Base-by-base conservation (phyloP, 2,888 invertebrate genomes). In the Salticus scenicus region DNA sequence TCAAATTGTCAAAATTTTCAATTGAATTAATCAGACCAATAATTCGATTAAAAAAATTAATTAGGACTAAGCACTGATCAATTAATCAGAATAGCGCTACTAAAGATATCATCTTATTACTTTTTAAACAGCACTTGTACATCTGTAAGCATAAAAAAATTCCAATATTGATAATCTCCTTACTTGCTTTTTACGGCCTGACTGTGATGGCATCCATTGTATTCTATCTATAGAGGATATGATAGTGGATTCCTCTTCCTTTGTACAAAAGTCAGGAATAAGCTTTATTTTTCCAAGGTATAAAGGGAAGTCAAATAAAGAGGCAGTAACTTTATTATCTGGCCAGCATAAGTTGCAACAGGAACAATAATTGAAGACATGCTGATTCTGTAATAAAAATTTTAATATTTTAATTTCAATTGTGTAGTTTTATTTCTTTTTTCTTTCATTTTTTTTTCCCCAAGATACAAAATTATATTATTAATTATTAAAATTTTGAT, bases 121-220 rank as follows among this genome's bases (percentile, higher is more conserved):
- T n/a, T n/a, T n/a, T n/a, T n/a, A n/a, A n/a, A n/a, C n/a, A n/a
- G n/a, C n/a, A n/a, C n/a, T n/a, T n/a, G n/a, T n/a, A n/a, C n/a
- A n/a, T n/a, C n/a, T n/a, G n/a, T n/a, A n/a, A n/a, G n/a, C n/a
- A n/a, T n/a, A n/a, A n/a, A n/a, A n/a, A n/a, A n/a, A n/a, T n/a
- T n/a, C n/a, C n/a, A n/a, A n/a, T n/a, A n/a, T n/a, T 37, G 37
- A 37, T 10, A 37, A 37, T 37, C 10, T 7, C 37, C 37, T n/a
- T 89, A 94, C 93, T 91, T 98, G 98, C 91, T 99, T 99, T 82
- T 97, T 93, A 75, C 99, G 93, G 0, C 99, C 99, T 91, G 98
- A 98, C 91, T 99, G 99, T 0, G 99, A 99, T 47, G 93, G 92
- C 88, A 95, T 94, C 98, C 99, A 99, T 0, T 95, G 94, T 88